These are phyloP conservation scores for Avahi laniger DNA, from an alignment of 2,797 vertebrate genomes.

Conservation along the genomic window DNA sequence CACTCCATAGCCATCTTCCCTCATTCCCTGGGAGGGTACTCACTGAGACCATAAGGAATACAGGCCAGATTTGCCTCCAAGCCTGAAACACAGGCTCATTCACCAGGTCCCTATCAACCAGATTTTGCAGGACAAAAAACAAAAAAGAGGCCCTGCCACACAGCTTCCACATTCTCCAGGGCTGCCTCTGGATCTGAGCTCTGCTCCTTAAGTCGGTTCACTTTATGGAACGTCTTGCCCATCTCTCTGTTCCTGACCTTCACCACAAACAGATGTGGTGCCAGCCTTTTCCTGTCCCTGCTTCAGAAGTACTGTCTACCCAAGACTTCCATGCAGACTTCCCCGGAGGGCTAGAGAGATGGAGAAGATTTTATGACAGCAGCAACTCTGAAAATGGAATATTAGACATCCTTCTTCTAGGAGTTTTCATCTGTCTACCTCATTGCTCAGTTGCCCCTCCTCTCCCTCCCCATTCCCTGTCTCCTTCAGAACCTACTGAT, in stretches of 20 bases:
- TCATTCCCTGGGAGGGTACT: not conserved
- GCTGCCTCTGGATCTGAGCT: not conserved
- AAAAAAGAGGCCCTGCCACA: not conserved
- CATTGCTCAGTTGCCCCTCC: not conserved
- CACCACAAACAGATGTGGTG: not conserved
- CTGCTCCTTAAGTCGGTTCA: too few relatives aligned
- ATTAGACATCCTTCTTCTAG: not conserved
- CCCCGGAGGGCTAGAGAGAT: not conserved
- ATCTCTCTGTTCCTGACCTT: not conserved
- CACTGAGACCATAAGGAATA: not conserved
- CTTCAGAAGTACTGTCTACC: not conserved
- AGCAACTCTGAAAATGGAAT: not conserved
- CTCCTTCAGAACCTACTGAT: not conserved
- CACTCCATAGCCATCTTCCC: not conserved
- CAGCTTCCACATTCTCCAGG: not conserved
- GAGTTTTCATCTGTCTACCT: not conserved
- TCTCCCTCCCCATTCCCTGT: too few relatives aligned
- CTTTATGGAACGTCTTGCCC: not conserved
- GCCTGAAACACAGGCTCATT: not conserved
- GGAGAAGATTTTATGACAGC: not conserved
- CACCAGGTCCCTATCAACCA: not conserved
- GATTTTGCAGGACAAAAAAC: not conserved
- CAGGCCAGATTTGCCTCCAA: not conserved
- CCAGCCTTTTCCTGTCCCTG: not conserved
- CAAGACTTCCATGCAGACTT: not conserved